Conservation (phyloP, 2,797 vertebrate genomes). For the Gadopsis marmoratus region DNA sequence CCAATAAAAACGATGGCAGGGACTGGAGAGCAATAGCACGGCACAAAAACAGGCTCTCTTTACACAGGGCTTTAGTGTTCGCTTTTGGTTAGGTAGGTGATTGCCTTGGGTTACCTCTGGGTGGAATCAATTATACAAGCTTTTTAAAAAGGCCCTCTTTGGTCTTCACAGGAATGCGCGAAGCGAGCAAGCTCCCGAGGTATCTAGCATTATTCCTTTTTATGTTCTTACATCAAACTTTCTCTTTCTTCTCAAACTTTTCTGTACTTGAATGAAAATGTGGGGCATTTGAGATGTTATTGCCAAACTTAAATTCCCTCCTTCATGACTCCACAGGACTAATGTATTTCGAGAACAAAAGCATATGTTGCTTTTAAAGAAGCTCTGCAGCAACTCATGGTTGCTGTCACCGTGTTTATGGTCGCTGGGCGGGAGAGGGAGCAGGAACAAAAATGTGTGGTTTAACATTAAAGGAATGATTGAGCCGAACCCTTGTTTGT, state of each 20-base stretch:
- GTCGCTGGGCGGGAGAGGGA: conserved; percentile 18
- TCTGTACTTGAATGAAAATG: conserved; percentile 70
- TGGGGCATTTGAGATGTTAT: conserved; percentile 73
- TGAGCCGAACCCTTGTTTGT: conserved; percentile 32
- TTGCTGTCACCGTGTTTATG: conserved; percentile 46
- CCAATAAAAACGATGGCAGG: conserved; percentile 53
- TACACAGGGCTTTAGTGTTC: conserved; percentile 53
- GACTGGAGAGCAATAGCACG: conserved; percentile 34
- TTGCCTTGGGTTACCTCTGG: conserved; percentile 76
- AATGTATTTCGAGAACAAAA: conserved; percentile 68
- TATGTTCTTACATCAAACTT: conserved; percentile 77
- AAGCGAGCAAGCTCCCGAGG: conserved; percentile 66
- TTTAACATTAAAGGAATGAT: conserved; percentile 22
- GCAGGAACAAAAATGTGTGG: conserved; percentile 37
- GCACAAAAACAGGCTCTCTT: conserved; percentile 53
- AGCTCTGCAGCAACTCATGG: conserved; percentile 46
- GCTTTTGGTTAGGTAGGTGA: conserved; percentile 63
- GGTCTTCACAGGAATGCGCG: conserved; percentile 66
- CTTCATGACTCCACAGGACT: conserved; percentile 48
- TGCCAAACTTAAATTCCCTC: conserved; percentile 63
- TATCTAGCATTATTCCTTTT: conserved; percentile 71
- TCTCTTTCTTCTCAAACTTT: conserved; percentile 77
- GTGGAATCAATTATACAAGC: conserved; percentile 79
- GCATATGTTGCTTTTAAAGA: conserved; percentile 66
- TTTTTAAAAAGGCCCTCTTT: conserved; percentile 75